Conservation (phyloP, 2,888 invertebrate species). For the Plutella xylostella region DNA sequence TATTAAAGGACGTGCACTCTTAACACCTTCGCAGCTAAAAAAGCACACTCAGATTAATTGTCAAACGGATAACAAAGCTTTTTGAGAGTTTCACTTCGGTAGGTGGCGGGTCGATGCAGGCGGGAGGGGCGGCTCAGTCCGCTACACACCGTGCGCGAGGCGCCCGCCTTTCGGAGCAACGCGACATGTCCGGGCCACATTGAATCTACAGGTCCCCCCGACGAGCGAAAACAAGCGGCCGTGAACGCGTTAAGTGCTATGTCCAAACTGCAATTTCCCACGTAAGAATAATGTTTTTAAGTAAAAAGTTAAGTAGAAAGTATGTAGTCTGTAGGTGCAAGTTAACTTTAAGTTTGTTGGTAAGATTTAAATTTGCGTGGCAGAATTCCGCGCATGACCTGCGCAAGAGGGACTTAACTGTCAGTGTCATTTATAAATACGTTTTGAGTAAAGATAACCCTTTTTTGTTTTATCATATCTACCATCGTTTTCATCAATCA, state of each 20-base stretch:
- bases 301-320: no score
- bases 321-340: no score
- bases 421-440: background rate
- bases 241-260: background rate
- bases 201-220: constrained; percentile 3
- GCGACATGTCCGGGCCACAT: background rate
- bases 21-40: constrained; percentile 16
- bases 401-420: constrained; percentile 41
- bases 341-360: constrained; percentile 30
- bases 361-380: constrained; percentile 30
- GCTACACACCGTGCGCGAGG: background rate
- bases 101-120: constrained; percentile 5
- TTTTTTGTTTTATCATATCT: no score
- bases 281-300: constrained; percentile 1
- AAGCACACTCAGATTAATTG: constrained; percentile 38
- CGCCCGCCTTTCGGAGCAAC: background rate
- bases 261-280: background rate
- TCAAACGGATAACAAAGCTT: constrained; percentile 37
- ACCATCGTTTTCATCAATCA: no score
- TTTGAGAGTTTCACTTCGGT: constrained; percentile 27
- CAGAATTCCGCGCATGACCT: constrained; percentile 45
- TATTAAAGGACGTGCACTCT: background rate
- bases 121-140: background rate
- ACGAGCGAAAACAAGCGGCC: no score
- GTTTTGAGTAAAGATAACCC: no score